Evolutionary conservation across 2,797 vertebrate species (phyloP).

Genomic region (Hylomyscus alleni): DNA sequence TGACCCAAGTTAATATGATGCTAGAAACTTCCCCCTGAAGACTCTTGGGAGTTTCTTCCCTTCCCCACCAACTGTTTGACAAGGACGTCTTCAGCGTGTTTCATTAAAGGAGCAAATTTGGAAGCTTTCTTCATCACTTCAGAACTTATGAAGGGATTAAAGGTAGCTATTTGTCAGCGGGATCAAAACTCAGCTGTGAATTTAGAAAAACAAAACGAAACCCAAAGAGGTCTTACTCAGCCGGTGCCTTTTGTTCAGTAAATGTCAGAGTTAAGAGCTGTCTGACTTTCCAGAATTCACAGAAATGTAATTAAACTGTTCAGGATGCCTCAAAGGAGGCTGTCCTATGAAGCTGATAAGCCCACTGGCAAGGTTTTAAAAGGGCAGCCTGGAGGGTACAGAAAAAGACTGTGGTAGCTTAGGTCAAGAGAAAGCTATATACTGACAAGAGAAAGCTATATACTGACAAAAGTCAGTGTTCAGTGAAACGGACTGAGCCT

Average conservation of each 20-base stretch:
- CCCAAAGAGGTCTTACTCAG: slow-evolving; percentile 45
- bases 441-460: neutral
- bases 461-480: slow-evolving; percentile 37
- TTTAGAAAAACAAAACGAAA: slow-evolving; percentile 57
- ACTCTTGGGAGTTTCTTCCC: slow-evolving; percentile 8
- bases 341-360: slow-evolving; percentile 49
- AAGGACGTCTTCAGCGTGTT: neutral
- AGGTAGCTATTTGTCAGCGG: slow-evolving; percentile 56
- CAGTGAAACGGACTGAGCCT: slow-evolving; percentile 38
- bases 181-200: slow-evolving; percentile 63
- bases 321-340: slow-evolving; percentile 19
- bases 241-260: slow-evolving; percentile 66
- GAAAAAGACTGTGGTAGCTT: slow-evolving; percentile 23
- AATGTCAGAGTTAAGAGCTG: slow-evolving; percentile 73
- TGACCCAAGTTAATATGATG: slow-evolving; percentile 31
- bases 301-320: slow-evolving; percentile 74
- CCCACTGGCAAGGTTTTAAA: slow-evolving; percentile 50
- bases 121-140: slow-evolving; percentile 47
- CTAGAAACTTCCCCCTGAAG: slow-evolving; percentile 51
- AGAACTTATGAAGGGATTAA: slow-evolving; percentile 46
- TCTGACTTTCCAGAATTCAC: slow-evolving; percentile 63
- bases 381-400: slow-evolving; percentile 48
- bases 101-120: slow-evolving; percentile 47
- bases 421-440: neutral
- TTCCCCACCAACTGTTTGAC: slow-evolving; percentile 7